These are phyloP conservation scores for Cynocephalus volans DNA, from an alignment of 2,113 vertebrate species.

Conservation along the genomic window DNA sequence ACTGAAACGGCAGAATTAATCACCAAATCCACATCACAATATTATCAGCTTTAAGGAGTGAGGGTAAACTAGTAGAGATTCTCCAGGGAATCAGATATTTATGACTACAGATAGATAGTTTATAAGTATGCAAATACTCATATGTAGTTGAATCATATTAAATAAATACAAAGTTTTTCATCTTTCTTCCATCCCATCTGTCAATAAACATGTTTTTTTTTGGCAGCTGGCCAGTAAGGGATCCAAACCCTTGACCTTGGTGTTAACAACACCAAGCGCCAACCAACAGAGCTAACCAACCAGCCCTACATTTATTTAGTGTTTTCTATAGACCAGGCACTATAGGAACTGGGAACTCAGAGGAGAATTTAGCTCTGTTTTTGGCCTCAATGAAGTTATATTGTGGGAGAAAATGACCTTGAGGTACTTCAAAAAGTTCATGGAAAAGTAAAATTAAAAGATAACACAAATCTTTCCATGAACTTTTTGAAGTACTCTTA, in stretches of 20 bases:
- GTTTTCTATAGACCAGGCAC: not conserved
- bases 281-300: no score
- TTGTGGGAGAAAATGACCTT: no score
- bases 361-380: not conserved
- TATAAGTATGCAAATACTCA: not conserved
- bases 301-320: not conserved
- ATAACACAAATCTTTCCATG: no score
- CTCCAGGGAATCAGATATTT: not conserved
- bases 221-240: no score
- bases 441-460: no score
- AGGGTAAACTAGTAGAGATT: not conserved
- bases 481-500: no score
- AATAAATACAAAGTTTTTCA: not conserved
- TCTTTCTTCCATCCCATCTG: not conserved
- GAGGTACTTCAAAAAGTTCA: no score
- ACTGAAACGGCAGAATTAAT: not conserved
- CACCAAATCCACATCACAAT: not conserved
- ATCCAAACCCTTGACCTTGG: no score
- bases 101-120: not conserved
- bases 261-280: no score
- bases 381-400: not conserved
- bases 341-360: not conserved
- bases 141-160: not conserved
- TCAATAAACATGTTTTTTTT: not conserved
- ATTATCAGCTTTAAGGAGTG: not conserved